Conservation (phyloP, 2,888 invertebrate genomes). For the Dasysyrphus tricinctus region DNA sequence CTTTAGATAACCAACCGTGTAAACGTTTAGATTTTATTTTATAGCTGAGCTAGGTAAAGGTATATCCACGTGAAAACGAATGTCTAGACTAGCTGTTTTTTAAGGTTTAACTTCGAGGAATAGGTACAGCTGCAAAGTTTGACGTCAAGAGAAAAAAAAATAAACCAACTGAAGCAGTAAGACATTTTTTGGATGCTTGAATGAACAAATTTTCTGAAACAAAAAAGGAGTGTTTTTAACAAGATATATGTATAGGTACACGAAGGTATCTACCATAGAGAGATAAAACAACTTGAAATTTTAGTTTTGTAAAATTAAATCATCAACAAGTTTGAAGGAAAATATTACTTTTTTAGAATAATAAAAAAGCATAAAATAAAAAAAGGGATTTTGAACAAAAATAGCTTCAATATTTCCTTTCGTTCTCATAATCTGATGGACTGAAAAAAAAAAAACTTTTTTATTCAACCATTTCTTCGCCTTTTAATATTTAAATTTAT, state of each 20-base stretch:
- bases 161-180: conserved; percentile 9
- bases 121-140: conserved; percentile 28
- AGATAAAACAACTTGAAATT: neutral
- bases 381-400: no score
- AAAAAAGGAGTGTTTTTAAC: neutral
- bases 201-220: conserved; percentile 16
- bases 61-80: conserved; percentile 4
- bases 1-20: conserved; percentile 35
- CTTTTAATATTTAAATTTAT: no score
- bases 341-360: no score
- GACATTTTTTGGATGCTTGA: conserved; percentile 3
- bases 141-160: conserved; percentile 4
- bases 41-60: neutral
- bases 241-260: neutral
- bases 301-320: neutral
- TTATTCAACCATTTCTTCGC: no score
- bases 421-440: no score
- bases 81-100: conserved; percentile 5
- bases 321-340: neutral
- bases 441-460: no score
- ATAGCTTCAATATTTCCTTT: no score
- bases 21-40: conserved; percentile 40
- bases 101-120: conserved; percentile 8
- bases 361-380: no score
- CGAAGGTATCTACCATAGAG: neutral